Evolutionary conservation across 30 jellyfish, hydroid and myxozoan species (phyloP), one percentile per base, ranked within the genome.

Genomic region (Aurelia aurita): DNA sequence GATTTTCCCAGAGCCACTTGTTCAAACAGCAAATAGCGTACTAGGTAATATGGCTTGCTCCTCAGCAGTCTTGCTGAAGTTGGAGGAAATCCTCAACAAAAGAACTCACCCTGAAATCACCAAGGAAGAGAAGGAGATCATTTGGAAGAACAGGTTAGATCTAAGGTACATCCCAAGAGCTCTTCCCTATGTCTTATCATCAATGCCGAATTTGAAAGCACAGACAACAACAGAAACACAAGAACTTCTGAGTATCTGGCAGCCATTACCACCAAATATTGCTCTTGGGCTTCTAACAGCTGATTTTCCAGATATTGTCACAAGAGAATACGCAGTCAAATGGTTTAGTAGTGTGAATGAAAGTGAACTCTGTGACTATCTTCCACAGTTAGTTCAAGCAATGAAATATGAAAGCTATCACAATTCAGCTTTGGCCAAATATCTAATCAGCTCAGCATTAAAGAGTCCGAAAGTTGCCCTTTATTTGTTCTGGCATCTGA

Each of bases 361-460:
- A 44, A 90, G 91, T 67, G 98, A 93, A 63, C 90, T 93, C 0
- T 82, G 96, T 58, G 97, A 87, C 39, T 85, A 71, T 72, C 82
- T 93, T 44, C 98, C 97, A 23, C 97, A 93, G 83, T 82, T 93
- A 2, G 98, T 93, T 4, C 98, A 93, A 74, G 98, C 94, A 12
- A 34, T 93, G 68, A 93, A 93, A 55, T 93, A 87, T 72, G 98
- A 93, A 55, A 77, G 96, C 65, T 93, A 93, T 53, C 98, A 93
- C 74, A 76, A 82, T 31, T 93, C 98, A 19, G 97, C 96, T n/a
- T 77, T 93, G 58, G 97, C 98, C 28, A 79, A 63, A 47, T 93
- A 74, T 67, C 66, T 93, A 29, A 93, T 93, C 75, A 83, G 75
- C 20, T 74, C 92, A 0, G 79, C 97, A 16, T 39, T 93, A 46